phyloP scores from a whole-genome alignment of 2,797 vertebrate species.

The Neomorphus geoffroyi region DNA sequence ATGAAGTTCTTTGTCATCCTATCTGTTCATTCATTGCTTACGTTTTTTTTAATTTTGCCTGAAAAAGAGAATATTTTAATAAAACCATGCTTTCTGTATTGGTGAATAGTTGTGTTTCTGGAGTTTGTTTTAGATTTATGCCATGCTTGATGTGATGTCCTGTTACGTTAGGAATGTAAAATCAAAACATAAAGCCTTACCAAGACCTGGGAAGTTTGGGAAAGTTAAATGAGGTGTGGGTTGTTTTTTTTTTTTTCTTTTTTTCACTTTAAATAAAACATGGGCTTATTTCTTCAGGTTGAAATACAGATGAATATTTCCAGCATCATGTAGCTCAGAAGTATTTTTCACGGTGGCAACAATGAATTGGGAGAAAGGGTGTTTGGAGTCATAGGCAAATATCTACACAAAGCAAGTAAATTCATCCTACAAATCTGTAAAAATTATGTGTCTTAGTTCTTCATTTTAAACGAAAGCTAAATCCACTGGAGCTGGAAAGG shows the following conservation, averaged over 20 bases:
- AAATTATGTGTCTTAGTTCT: not conserved
- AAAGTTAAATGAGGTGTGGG: not conserved
- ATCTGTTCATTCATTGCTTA: not conserved
- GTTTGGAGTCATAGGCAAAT: not conserved
- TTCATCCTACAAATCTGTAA: not conserved
- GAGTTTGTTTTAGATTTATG: not conserved
- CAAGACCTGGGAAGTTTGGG: not conserved
- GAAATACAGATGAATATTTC: not conserved
- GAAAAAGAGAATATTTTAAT: not conserved
- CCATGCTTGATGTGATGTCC: not conserved
- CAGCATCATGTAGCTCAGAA: not conserved
- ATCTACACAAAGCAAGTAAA: not conserved
- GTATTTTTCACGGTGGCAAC: not conserved
- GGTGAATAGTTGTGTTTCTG: not conserved
- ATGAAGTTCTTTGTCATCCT: not conserved
- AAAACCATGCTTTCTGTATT: not conserved
- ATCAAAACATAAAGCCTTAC: not conserved
- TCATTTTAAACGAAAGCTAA: not conserved
- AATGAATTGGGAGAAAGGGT: not conserved
- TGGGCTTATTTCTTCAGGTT: not conserved
- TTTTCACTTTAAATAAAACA: not conserved
- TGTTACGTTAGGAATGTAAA: not conserved
- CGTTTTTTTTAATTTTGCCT: not conserved
- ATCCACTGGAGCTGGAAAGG: not conserved
- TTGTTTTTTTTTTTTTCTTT: not conserved